Evolutionary conservation across 2,888 invertebrate species (phyloP), one percentile per base, ranked within the genome.

Genomic region (Parnassius apollo): DNA sequence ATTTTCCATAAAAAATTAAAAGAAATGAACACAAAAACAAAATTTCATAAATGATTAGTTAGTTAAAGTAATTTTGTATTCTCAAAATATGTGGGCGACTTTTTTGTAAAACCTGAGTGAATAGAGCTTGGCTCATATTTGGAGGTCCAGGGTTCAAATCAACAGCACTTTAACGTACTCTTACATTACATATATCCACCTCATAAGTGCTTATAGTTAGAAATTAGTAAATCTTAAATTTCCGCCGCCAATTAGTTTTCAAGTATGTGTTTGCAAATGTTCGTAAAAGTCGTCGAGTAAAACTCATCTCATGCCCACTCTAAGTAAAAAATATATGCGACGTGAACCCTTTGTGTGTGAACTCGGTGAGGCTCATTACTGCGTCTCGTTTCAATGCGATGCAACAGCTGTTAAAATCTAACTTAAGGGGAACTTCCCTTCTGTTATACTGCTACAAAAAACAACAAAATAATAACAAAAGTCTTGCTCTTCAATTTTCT

Each of bases 371-470:
- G 53, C 57, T 62, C 62, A 62, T 62, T 62, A 62, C 57, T 62
- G 62, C 42, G 57, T 52, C 51, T 57, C 48, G 53, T 62, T 62
- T 62, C 57, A 57, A 62, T 62, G 62, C 57, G 57, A 53, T 49
- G 46, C 57, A 42, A 18, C 52, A 52, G 52, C 35, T 62, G 62
- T 46, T 62, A 57, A 53, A 57, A 62, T 53, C 57, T 62, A 53
- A 57, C 62, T 49, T 53, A 35, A 57, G 57, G 57, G 53, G 49
- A 13, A 54, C 57, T 49, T 48, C 57, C 49, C 45, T 48, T 18
- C 53, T 22, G 44, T 48, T 53, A n/a, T 42, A 62, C 7, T 22
- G n/a, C n/a, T n/a, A n/a, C n/a, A n/a, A n/a, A n/a, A n/a, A 22
- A 62, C 42, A 50, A 49, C 25, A 13, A 13, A 50, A 57, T 57